Evolutionary conservation across 2,888 invertebrate genomes (phyloP), one percentile per base, ranked within the genome.

Genomic region (Eustalomyia histrio): DNA sequence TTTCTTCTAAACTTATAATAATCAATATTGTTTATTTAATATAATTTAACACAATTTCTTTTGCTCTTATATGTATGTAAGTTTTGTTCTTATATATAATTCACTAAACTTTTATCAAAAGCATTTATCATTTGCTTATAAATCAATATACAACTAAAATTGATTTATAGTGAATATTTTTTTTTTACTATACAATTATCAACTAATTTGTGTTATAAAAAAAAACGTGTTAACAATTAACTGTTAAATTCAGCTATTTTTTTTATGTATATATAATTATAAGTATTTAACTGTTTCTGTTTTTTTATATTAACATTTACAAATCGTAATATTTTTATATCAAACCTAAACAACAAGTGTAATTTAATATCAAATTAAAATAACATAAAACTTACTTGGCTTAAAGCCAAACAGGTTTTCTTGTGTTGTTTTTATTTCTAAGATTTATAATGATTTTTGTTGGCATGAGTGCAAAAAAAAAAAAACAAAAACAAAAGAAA

Each of bases 321-420:
- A 60, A 60, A 60, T 39, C 17, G 17, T 17, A 60, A 60, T 17
- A 60, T n/a, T 14, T 14, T 35, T 7, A 35, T 5, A 33, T 33
- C 33, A 16, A 58, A 16, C 33, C 16, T 58, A 58, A 58, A 4
- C 17, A 17, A n/a, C 8, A 29, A 17, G 6, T 35, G 9, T 4
- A 58, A 58, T 58, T 1, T 39, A n/a, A 10, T 39, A 39, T 12
- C 39, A 12, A 39, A 39, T 39, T 3, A 39, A 3, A 39, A 12
- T 39, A 12, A 14, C 14, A 39, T 39, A 12, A 3, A 39, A 12
- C 1, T 39, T 1, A 39, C n/a, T 47, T 60, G 60, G 60, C 35
- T 16, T 7, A 10, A 63, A 47, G 61, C 47, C 61, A 63, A 50
- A 64, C 63, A 14, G 50, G 63, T 64, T 63, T 63, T 21, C 8